These are phyloP conservation scores for Dendrocopos noguchii DNA, from an alignment of 2,113 vertebrate species.

Conservation along the genomic window DNA sequence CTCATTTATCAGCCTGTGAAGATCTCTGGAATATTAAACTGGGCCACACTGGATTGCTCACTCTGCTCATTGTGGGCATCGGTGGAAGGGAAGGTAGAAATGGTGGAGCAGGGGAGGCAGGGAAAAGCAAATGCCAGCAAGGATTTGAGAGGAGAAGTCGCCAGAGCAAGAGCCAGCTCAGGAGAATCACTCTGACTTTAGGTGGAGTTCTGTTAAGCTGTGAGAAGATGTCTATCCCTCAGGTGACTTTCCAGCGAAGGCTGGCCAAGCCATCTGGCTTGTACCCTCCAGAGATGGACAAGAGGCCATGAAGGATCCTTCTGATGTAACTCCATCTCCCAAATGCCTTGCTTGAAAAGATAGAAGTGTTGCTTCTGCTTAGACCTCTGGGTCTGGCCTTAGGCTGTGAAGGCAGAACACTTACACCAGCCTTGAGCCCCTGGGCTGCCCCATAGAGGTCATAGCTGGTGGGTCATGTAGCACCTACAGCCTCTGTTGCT, in stretches of 20 bases:
- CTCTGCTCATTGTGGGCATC: neutral
- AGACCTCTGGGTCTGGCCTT: neutral
- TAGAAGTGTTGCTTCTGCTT: neutral
- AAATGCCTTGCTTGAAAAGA: neutral
- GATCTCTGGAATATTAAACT: conserved; percentile 57
- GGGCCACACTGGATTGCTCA: neutral
- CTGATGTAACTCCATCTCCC: neutral
- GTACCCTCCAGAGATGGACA: neutral
- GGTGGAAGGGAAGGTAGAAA: neutral
- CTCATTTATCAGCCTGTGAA: conserved; percentile 45
- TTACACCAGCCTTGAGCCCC: neutral
- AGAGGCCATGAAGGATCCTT: neutral
- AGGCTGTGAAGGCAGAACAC: neutral
- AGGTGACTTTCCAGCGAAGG: neutral
- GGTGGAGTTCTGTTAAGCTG: neutral
- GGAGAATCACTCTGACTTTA: neutral
- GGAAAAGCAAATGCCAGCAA: neutral
- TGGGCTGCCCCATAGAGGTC: neutral
- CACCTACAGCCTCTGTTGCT: neutral
- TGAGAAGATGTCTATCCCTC: neutral
- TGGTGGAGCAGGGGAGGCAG: neutral
- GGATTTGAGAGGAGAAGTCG: neutral
- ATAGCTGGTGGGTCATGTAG: neutral
- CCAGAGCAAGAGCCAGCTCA: neutral
- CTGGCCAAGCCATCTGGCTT: neutral